A percentile compares a stretch with the other conserved stretches of the same genome.
These are phyloP conservation scores for Triops cancriformis DNA, from an alignment of 1,140 invertebrate species.

Conservation along the genomic window DNA sequence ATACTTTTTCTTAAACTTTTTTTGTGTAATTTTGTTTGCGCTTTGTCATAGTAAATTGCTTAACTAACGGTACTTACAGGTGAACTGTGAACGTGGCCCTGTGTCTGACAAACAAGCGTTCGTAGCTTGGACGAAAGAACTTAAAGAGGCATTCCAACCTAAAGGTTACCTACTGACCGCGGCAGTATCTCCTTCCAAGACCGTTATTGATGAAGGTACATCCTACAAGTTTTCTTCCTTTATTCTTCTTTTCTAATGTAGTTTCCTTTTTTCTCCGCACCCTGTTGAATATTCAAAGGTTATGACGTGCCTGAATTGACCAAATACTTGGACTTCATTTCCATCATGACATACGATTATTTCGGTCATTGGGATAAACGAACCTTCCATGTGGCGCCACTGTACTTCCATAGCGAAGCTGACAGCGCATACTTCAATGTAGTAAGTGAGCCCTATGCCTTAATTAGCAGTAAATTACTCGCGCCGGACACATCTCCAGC, in stretches of 20 bases:
- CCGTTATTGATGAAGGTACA: slow-evolving; percentile 38
- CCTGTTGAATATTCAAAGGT: slow-evolving; percentile 40
- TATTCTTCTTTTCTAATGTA: not conserved
- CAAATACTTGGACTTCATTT: slow-evolving; percentile 72
- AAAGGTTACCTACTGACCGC: slow-evolving; percentile 51
- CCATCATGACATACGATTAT: slow-evolving; percentile 77
- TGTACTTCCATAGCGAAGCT: slow-evolving; percentile 64
- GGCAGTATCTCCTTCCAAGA: slow-evolving; percentile 50
- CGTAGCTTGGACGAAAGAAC: slow-evolving; percentile 57
- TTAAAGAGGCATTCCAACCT: slow-evolving; percentile 62
- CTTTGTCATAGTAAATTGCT: not conserved
- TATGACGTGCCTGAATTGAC: slow-evolving; percentile 65
- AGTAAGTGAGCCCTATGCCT: slow-evolving; percentile 30
- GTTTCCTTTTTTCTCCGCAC: slow-evolving; percentile 30
- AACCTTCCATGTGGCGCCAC: slow-evolving; percentile 76
- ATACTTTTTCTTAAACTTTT: not conserved
- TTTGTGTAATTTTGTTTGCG: not conserved
- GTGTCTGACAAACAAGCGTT: slow-evolving; percentile 53
- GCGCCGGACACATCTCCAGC: not conserved
- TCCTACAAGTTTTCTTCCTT: not conserved
- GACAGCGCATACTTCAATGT: slow-evolving; percentile 65
- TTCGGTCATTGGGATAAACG: slow-evolving; percentile 82
- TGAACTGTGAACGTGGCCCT: slow-evolving; percentile 49
- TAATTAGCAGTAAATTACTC: not conserved
- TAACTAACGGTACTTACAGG: slow-evolving; percentile 35